Percentiles rank a stretch among this genome's conserved stretches.
These are phyloP conservation scores for Picus viridis DNA, from an alignment of 2,797 vertebrate genomes.

Conservation along the genomic window DNA sequence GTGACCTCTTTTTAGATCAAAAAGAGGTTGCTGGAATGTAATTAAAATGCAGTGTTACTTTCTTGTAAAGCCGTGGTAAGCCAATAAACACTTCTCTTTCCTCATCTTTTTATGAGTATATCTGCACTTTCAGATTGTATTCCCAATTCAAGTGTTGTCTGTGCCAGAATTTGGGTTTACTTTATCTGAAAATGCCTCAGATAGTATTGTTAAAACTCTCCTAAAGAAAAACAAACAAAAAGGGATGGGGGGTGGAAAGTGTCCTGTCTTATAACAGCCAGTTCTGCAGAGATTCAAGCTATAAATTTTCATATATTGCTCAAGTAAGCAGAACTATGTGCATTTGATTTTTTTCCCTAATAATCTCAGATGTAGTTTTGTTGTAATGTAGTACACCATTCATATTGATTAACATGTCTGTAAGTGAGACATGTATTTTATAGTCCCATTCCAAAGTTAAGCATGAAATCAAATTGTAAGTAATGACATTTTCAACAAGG, in stretches of 20 bases:
- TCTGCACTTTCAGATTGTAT: slow-evolving; percentile 37
- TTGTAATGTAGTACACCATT: slow-evolving; percentile 78
- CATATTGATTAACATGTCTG: slow-evolving; percentile 78
- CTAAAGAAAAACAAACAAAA: background rate
- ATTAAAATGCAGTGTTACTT: slow-evolving; percentile 63
- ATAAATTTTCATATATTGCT: slow-evolving; percentile 78
- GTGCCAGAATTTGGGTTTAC: slow-evolving; percentile 40
- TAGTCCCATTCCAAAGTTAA: slow-evolving; percentile 74
- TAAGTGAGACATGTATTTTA: slow-evolving; percentile 71
- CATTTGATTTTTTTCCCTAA: slow-evolving; percentile 75
- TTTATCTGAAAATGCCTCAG: background rate
- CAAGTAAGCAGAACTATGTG: slow-evolving; percentile 78
- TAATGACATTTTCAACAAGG: slow-evolving; percentile 66
- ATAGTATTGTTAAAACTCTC: slow-evolving; percentile 5
- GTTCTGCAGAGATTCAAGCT: slow-evolving; percentile 57
- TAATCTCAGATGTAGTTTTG: slow-evolving; percentile 75
- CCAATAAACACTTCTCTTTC: slow-evolving; percentile 39
- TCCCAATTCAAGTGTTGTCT: slow-evolving; percentile 6
- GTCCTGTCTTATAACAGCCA: slow-evolving; percentile 6
- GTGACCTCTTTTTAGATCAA: slow-evolving; percentile 68
- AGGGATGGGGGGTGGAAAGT: background rate
- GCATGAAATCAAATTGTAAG: slow-evolving; percentile 76
- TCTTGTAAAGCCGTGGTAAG: slow-evolving; percentile 45
- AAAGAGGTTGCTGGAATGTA: slow-evolving; percentile 69
- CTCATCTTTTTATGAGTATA: background rate